Base-by-base conservation (phyloP, 2,113 vertebrate species). In the Archilochus colubris region DNA sequence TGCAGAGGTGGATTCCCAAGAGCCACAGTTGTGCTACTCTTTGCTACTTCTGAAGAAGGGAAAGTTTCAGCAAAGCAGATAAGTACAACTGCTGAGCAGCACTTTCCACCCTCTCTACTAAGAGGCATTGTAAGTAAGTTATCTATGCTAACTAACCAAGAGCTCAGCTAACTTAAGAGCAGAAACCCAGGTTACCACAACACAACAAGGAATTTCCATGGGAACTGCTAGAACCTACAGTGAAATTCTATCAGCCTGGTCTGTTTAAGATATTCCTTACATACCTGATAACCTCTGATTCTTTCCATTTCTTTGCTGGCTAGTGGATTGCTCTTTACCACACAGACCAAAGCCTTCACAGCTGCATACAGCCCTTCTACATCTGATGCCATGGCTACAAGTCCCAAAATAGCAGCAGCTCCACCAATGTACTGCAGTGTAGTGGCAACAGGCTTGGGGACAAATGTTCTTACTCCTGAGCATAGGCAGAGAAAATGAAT, bases 261-360 rank as follows among this genome's bases (percentile, higher is more conserved):
- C 36, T 36, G 17, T 62, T 44, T 10, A 68, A 80, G 33, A 44
- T 23, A 33, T 64, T 77, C 91, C n/a, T 84, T 54, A 92, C 93
- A 40, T 82, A 99, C 99, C 99, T 99, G 99, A 97, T 99, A 99
- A 82, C 99, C 99, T 97, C 98, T 98, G 96, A 99, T 99, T 67
- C 99, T 99, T 97, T 99, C 99, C 99, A 99, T 99, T 95, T 99
- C 99, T 96, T 99, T 99, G 96, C 99, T 99, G 96, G 99, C 99
- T 93, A 99, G 91, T 20, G 99, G 98, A 97, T 99, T 99, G 97
- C 99, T 99, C 94, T 99, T 99, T 16, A 99, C 99, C 8, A 99
- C 99, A 54, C 99, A 99, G 70, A 99, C 99, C 93, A 99, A 97
- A 14, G 99, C 99, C 94, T 99, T 99, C 92, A 99, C 99, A 5